A percentile compares a stretch with the other conserved stretches of the same genome.
These are phyloP conservation scores for Catocala nupta DNA, from an alignment of 2,888 invertebrate species.

Conservation along the genomic window DNA sequence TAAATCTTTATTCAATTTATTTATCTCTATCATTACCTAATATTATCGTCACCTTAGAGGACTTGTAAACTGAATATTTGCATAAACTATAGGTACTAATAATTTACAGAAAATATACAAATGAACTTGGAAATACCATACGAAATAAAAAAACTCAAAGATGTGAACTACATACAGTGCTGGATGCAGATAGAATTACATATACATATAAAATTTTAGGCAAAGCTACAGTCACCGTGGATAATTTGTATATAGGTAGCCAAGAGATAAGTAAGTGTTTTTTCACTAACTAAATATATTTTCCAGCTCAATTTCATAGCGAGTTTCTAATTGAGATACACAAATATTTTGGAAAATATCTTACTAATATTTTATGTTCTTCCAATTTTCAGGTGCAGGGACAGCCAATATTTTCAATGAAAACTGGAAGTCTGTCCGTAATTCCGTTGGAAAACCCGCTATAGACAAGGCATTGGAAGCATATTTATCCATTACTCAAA, in stretches of 20 bases:
- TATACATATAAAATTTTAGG: neutral
- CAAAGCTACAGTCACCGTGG: neutral
- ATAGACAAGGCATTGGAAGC: conserved; percentile 10
- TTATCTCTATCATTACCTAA: too few relatives aligned
- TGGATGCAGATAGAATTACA: neutral
- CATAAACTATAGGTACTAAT: too few relatives aligned
- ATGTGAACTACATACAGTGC: neutral
- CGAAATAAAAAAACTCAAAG: neutral
- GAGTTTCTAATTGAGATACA: too few relatives aligned
- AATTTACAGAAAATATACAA: conserved; percentile 4
- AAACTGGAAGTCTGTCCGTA: conserved; percentile 24
- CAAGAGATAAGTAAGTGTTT: neutral
- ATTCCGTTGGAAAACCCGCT: conserved; percentile 10
- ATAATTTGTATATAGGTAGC: neutral
- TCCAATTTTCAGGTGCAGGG: conserved; percentile 24
- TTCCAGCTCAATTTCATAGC: too few relatives aligned
- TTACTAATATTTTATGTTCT: neutral
- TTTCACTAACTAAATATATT: neutral
- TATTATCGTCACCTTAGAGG: too few relatives aligned
- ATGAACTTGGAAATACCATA: neutral
- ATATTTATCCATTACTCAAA: conserved; percentile 6
- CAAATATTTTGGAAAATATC: too few relatives aligned
- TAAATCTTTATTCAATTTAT: too few relatives aligned
- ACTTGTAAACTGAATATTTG: too few relatives aligned
- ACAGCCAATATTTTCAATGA: conserved; percentile 36